Evolutionary conservation across 2,888 invertebrate species (phyloP), one percentile per base, ranked within the genome.

Genomic region (Nysson spinosus): DNA sequence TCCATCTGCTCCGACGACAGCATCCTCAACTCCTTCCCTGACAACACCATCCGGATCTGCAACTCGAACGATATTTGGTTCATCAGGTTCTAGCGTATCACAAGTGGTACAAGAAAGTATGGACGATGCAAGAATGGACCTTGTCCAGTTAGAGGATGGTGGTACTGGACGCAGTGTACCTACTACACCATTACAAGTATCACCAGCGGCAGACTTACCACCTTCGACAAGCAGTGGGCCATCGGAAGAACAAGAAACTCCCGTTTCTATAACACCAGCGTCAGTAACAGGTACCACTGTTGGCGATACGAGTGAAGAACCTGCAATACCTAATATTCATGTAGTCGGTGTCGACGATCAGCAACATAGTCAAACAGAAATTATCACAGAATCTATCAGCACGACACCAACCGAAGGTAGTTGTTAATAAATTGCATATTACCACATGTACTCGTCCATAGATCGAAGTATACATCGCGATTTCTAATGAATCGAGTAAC

Each of bases 71-170:
- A 82, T 69, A 80, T 86, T 81, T 69, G 79, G 73, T 56, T 79
- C 78, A 2, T 77, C 61, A 35, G 75, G 79, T 51, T 74, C 85
- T 57, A 86, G 88, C 61, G 85, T 88, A 60, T 86, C 89, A 2
- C 89, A 90, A 68, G 88, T 90, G 14, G 89, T 88, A 12, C 90
- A 90, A 43, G 92, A 92, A 83, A 90, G 91, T 71, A 92, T 94
- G 89, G 94, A 93, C 86, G 94, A 94, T 85, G 92, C 93, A 42
- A 90, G 93, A 83, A 91, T 94, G 85, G 94, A 94, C 87, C 89
- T 93, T 26, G 90, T 92, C 62, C 90, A 90, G 72, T 85, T 90
- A 67, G 91, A 91, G 72, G 91, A 91, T 32, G 81, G 85, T 46
- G 90, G 91, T 39, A 90, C 92, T 24, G 92, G 92, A 3, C 88